phyloP scores from a whole-genome alignment of 2,888 invertebrate genomes.

The Mesoligia furuncula region DNA sequence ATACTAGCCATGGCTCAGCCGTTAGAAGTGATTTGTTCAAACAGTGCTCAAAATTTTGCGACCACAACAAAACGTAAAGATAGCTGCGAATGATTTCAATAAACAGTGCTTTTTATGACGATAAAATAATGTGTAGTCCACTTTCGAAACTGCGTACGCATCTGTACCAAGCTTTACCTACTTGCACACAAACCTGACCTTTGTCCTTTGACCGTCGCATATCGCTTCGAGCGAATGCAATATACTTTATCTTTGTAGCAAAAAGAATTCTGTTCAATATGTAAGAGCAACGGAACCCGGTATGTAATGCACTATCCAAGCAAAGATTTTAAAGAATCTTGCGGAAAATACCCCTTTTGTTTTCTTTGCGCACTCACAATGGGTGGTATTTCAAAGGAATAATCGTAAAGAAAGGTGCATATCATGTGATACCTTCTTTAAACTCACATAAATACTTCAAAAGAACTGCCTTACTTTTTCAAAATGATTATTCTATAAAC shows the following conservation, averaged over 20 bases:
- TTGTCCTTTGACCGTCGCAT: neutral
- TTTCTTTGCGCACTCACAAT: slow-evolving; percentile 5
- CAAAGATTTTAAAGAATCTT: slow-evolving; percentile 15
- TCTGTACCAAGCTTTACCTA: neutral
- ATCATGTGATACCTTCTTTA: neutral
- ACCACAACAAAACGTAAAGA: neutral
- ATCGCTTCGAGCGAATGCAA: slow-evolving; percentile 16
- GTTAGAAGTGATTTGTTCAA: neutral
- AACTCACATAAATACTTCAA: neutral
- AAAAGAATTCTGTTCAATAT: slow-evolving; percentile 32
- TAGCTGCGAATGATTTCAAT: neutral
- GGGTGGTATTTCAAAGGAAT: slow-evolving; percentile 11
- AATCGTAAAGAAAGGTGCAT: neutral
- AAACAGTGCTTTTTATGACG: neutral
- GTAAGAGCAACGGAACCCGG: slow-evolving; percentile 21
- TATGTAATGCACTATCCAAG: slow-evolving; percentile 28
- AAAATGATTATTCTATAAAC: neutral
- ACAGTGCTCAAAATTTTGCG: neutral
- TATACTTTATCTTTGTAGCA: slow-evolving; percentile 15
- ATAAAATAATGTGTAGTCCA: neutral
- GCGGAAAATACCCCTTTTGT: neutral
- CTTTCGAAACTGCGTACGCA: neutral
- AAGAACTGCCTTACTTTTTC: neutral
- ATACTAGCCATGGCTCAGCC: neutral
- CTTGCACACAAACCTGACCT: neutral